These are phyloP conservation scores for Cygnus atratus DNA, from an alignment of 2,113 vertebrate species.

Conservation along the genomic window DNA sequence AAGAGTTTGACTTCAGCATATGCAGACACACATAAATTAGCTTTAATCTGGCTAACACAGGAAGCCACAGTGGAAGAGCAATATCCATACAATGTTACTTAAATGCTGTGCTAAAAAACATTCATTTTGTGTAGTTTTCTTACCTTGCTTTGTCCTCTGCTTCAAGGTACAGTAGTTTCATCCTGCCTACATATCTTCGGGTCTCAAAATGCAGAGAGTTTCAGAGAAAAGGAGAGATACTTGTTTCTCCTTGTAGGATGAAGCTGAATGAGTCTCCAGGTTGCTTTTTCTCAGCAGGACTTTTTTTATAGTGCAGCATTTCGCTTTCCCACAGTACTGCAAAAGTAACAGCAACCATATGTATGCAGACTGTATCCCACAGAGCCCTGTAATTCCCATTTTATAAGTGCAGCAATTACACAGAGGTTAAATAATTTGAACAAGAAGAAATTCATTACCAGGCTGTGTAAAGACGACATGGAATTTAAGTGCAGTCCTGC, in stretches of 20 bases:
- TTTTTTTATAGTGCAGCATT: neutral
- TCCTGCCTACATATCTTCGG: neutral
- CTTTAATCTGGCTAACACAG: neutral
- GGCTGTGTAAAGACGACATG: neutral
- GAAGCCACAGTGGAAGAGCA: neutral
- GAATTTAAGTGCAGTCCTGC: neutral
- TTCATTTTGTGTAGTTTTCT: neutral
- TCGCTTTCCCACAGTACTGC: neutral
- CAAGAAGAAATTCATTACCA: neutral
- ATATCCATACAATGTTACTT: neutral
- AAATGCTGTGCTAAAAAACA: neutral
- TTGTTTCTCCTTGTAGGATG: neutral
- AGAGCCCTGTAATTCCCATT: neutral
- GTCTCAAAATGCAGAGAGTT: neutral
- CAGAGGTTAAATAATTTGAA: conserved; percentile 10
- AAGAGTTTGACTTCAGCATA: neutral
- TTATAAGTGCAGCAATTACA: neutral
- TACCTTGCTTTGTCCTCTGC: neutral
- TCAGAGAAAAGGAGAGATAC: neutral
- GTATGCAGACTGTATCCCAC: neutral
- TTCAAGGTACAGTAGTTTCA: neutral
- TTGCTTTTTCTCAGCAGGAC: neutral
- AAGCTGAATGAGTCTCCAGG: neutral
- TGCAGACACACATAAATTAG: neutral
- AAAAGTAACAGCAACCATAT: neutral